Percentiles rank a stretch among this genome's conserved stretches.
These are phyloP conservation scores for Mesocentrotus franciscanus DNA, from an alignment of 53 echinoderm and acorn worm genomes.

Conservation along the genomic window DNA sequence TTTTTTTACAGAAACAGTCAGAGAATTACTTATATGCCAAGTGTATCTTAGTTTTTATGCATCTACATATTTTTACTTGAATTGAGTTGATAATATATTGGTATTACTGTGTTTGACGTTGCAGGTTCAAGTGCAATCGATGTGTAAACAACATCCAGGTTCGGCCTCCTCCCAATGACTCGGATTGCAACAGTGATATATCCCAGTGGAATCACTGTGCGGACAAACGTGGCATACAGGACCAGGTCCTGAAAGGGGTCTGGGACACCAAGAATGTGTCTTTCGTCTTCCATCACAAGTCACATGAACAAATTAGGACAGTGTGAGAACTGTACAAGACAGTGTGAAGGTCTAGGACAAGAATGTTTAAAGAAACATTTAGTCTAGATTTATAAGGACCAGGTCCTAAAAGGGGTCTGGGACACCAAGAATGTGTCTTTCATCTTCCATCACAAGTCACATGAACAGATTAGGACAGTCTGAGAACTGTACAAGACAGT, in stretches of 20 bases:
- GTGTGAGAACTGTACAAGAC: slow-evolving; percentile 56
- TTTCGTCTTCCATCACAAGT: slow-evolving; percentile 94
- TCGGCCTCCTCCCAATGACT: slow-evolving; percentile 78
- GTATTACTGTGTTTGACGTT: background rate
- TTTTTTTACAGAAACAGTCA: too few species aligned
- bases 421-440: background rate
- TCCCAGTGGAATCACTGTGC: slow-evolving; percentile 92
- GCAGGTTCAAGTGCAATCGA: slow-evolving; percentile 90
- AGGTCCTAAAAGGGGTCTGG: background rate
- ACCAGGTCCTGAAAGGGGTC: slow-evolving; percentile 78
- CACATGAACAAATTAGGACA: slow-evolving; percentile 98
- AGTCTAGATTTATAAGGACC: slow-evolving; percentile 12
- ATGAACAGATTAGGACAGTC: slow-evolving; percentile 34
- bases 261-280: slow-evolving; percentile 79
- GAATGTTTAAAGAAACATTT: background rate
- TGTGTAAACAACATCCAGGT: slow-evolving; percentile 98
- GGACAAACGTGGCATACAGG: slow-evolving; percentile 82
- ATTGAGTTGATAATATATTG: background rate
- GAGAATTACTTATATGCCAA: too few species aligned
- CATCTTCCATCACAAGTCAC: background rate
- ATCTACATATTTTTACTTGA: too few species aligned
- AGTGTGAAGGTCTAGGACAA: background rate
- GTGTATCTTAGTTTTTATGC: too few species aligned
- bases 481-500: background rate
- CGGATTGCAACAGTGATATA: slow-evolving; percentile 93